Evolutionary conservation across 2,113 vertebrate species (phyloP), one percentile per base, ranked within the genome.

Genomic region (Pycnonotus jocosus): DNA sequence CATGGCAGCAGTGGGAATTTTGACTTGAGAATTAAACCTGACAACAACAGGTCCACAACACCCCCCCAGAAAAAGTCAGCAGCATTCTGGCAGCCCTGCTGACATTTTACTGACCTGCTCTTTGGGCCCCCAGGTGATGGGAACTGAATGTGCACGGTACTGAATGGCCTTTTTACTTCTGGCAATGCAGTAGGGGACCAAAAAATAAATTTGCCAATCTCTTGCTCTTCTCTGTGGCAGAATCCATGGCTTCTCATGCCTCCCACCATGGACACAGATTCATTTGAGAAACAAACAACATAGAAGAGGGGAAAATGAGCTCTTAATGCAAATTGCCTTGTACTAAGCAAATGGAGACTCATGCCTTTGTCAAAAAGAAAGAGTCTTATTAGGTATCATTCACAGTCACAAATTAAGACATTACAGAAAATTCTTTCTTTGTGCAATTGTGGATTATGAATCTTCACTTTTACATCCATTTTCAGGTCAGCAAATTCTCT

Each of bases 201-300:
- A 88, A 64, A 79, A 65, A n/a, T 31, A 82, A 93, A 77, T 92
- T 82, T 82, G 42, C 58, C 2, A 5, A 80, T 80, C 6, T 0
- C 47, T 92, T 79, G 50, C 21, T 72, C 45, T 77, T 73, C 54
- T 97, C 79, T 62, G 54, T 90, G 54, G 81, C 9, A 54, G 92
- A 95, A 93, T 70, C 54, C 37, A 70, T 28, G 50, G 45, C n/a
- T 91, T 82, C 71, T 90, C 30, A 21, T 70, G 76, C 56, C 47
- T 94, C 87, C 47, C 70, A 81, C 47, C 0, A 3, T 25, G 85
- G 95, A 76, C 78, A 80, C 66, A 95, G 85, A 95, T 88, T 88
- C 70, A 70, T 88, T 62, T 85, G 78, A 42, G 94, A 94, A 92
- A 78, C 72, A 95, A 95, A 91, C 81, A 95, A 14, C 60, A 45